These are phyloP conservation scores for Troides helena DNA, from an alignment of 2,888 invertebrate species.

Conservation along the genomic window DNA sequence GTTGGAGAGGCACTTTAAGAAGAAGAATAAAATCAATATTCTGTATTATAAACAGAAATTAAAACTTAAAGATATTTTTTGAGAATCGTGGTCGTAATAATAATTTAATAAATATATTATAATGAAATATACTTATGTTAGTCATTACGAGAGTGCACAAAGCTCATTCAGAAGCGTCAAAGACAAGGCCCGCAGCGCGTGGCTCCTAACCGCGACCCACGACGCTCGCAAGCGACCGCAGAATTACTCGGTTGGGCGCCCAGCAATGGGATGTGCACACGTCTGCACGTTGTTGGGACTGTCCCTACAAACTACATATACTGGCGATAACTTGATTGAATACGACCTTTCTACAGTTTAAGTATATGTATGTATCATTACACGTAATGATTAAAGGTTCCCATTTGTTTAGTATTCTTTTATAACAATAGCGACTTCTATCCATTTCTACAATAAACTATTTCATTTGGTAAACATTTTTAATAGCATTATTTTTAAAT, in stretches of 20 bases:
- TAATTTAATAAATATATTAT: not conserved
- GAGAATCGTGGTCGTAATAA: not conserved
- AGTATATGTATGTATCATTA: not conserved
- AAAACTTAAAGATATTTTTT: too few relatives aligned
- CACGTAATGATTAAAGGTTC: not conserved
- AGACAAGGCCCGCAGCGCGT: constrained; percentile 48
- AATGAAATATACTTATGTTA: constrained; percentile 10
- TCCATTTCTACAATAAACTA: not conserved
- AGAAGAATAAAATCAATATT: too few relatives aligned
- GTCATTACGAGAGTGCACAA: constrained; percentile 29
- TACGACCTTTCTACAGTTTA: not conserved
- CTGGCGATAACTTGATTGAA: constrained; percentile 20
- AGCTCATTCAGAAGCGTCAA: constrained; percentile 49
- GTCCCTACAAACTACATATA: constrained; percentile 10
- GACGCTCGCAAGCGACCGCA: constrained; percentile 66
- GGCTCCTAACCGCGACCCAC: constrained; percentile 46
- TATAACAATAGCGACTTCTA: not conserved
- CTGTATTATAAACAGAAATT: too few relatives aligned
- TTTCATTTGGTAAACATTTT: too few relatives aligned
- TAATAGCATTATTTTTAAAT: too few relatives aligned
- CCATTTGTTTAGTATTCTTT: not conserved
- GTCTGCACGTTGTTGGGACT: constrained; percentile 7
- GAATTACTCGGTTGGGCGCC: constrained; percentile 73
- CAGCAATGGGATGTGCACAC: constrained; percentile 49
- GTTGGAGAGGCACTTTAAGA: too few relatives aligned